Base-by-base conservation (phyloP, 1,140 invertebrate species). In the Phthorimaea operculella region DNA sequence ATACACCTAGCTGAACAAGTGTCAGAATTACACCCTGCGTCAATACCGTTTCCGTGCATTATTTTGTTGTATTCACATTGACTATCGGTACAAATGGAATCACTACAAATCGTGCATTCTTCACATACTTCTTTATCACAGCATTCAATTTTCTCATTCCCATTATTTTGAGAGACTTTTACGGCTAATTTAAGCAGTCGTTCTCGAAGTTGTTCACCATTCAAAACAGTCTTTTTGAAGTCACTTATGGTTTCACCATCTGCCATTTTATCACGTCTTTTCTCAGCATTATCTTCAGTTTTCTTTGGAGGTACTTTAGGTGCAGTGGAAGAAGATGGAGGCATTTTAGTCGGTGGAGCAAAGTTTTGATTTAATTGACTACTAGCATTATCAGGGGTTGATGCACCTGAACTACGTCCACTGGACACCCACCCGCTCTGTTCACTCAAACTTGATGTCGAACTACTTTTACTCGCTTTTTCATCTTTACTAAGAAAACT, bases 361-460 rank as follows among this genome's bases (percentile, higher is more conserved):
- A 67, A 76, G 58, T 76, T 82, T 69, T 81, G 77, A 56, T 81
- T 83, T 76, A 85, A 76, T 79, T 83, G 80, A 74, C 78, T 72
- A 64, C 76, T 83, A 28, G 71, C 77, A 66, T 82, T 87, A 62
- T 89, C 88, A 4, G 88, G 88, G 51, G 87, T 85, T 45, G 86
- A 89, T 52, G 84, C 87, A 34, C 76, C 88, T 39, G 87, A 91
- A 75, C 85, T 91, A 60, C 86, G 88, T 64, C 79, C 89, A 79
- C 91, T 92, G 49, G 91, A 92, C 1, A 93, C 91, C 91, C 91
- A 93, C 0, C 92, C 92, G 62, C 91, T 92, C 76, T 92, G 91
- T 77, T 92, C 92, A 62, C 91, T 92, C 18, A 92, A 81, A 54
- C 91, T 92, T 3, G 90, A 92, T 0, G 91, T 91, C 14, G 90